Percentiles rank a stretch among this genome's conserved stretches.
These are phyloP conservation scores for Clarias macrocephalus DNA, from an alignment of 2,113 vertebrate species.

Conservation along the genomic window DNA sequence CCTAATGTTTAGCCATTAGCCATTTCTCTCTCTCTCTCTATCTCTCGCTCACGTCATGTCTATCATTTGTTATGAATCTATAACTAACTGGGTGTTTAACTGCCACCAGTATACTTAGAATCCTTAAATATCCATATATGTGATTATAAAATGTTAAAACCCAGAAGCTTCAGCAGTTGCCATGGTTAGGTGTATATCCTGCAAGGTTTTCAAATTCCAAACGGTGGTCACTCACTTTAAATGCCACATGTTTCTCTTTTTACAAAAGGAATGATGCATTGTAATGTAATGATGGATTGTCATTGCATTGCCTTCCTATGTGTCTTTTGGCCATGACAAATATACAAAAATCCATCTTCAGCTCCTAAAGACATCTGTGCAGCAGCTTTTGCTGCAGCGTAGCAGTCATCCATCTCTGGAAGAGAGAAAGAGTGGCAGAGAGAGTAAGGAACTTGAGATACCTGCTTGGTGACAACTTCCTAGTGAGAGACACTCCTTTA, in stretches of 20 bases:
- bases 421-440: not conserved
- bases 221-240: not conserved
- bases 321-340: constrained; percentile 65
- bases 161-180: not conserved
- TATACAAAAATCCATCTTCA: constrained; percentile 68
- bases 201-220: not conserved
- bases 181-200: not conserved
- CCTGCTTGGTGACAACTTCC: not conserved
- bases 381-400: constrained; percentile 72
- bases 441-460: constrained; percentile 22
- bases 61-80: not conserved
- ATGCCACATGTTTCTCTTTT: constrained; percentile 24
- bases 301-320: constrained; percentile 50
- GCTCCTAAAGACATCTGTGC: constrained; percentile 70
- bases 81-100: not conserved
- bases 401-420: constrained; percentile 48
- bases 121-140: not conserved
- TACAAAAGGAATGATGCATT: constrained; percentile 54
- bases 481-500: not conserved
- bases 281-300: constrained; percentile 51
- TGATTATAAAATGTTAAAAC: not conserved
- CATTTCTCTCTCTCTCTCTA: not conserved
- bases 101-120: not conserved
- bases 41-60: not conserved
- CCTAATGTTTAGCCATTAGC: not conserved